Evolutionary conservation across 2,113 vertebrate genomes (phyloP), one percentile per base, ranked within the genome.

Genomic region (Corythornis madagascariensis): DNA sequence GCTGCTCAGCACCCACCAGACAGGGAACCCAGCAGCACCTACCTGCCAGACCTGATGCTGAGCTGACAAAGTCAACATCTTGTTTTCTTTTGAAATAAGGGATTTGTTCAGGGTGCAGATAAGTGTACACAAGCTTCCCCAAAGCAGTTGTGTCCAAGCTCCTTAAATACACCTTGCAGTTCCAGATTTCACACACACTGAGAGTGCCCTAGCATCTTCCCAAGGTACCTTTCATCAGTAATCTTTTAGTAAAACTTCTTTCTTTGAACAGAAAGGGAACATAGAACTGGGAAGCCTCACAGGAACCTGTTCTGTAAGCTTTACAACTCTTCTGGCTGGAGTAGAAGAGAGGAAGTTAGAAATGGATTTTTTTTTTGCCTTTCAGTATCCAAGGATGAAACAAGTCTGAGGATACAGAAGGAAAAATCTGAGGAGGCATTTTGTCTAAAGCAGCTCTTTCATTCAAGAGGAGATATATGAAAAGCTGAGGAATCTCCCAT

Each of bases 251-350:
- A 82, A 66, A 84, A 59, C 28, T 55, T 74, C 66, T 82, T 43
- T 61, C 56, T 86, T 90, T 77, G 74, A 88, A 77, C 11, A 82
- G 47, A 81, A 88, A 90, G 31, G 29, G 29, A 91, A 78, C 47
- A 78, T 9, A 65, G 80, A 83, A 82, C 72, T 61, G 70, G 78
- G 66, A 89, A 94, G 73, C 26, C 59, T 86, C 76, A 83, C 29
- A 95, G 61, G 52, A 92, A 89, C 42, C 59, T 84, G 40, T 64
- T 92, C n/a, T 70, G 65, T 87, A 86, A 95, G 60, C 48, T 95
- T 74, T 91, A 93, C 74, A 71, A 63, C 87, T 77, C 71, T 88
- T 87, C 47, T 77, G 79, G 67, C 42, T 81, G 13, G 72, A 83
- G 29, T 63, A 40, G 29, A 76, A 79, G 42, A 48, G 40, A 93